A percentile compares a stretch with the other conserved stretches of the same genome.
Conservation (phyloP, 2,888 invertebrate species). For the Limnephilus lunatus region DNA sequence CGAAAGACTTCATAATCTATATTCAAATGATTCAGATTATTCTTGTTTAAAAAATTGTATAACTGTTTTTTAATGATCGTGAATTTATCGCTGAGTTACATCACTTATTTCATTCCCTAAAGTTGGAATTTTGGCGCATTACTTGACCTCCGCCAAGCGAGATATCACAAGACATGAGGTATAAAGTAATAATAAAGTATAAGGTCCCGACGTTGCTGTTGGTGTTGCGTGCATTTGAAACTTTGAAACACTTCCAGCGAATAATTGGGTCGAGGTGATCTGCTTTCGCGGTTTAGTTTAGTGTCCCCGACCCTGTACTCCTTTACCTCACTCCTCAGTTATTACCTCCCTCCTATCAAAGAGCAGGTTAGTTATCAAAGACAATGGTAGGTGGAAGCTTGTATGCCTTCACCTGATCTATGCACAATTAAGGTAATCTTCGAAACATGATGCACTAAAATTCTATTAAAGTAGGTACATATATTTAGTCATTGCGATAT, state of each 20-base stretch:
- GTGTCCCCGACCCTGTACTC: not conserved
- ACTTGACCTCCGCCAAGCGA: not conserved
- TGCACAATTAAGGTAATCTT: not conserved
- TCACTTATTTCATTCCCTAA: not conserved
- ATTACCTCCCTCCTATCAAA: not conserved
- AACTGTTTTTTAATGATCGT: too few relatives aligned
- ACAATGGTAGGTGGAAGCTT: not conserved
- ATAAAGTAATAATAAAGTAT: not conserved
- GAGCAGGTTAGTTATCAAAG: not conserved
- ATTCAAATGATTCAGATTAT: not conserved
- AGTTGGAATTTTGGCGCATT: not conserved
- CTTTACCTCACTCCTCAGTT: not conserved
- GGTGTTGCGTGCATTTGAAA: slow-evolving; percentile 11
- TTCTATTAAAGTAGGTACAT: not conserved
- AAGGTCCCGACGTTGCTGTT: not conserved
- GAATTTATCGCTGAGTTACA: not conserved
- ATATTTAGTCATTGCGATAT: not conserved
- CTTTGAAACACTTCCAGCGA: not conserved
- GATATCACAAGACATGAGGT: not conserved
- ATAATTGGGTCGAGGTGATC: slow-evolving; percentile 30
- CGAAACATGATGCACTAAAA: not conserved
- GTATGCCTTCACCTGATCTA: not conserved
- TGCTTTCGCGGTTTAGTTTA: slow-evolving; percentile 24
- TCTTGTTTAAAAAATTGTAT: not conserved
- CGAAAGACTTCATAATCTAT: too few relatives aligned